phyloP scores from a whole-genome alignment of 2,888 invertebrate species.

The Volucella inanis region DNA sequence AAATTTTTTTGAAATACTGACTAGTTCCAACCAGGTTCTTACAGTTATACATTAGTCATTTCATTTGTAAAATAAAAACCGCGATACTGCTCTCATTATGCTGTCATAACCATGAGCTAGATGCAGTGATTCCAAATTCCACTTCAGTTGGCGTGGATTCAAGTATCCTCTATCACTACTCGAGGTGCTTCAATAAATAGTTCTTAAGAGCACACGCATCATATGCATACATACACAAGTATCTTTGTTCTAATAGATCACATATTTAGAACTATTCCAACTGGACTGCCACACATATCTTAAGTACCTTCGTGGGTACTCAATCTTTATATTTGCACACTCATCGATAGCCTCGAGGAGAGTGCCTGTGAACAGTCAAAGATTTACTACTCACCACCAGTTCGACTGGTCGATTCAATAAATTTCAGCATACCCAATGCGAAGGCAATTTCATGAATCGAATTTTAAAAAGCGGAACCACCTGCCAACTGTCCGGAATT shows the following conservation, averaged over 20 bases:
- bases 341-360: slow-evolving; percentile 47
- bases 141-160: slow-evolving; percentile 7
- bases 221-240: not conserved
- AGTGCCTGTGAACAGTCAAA: slow-evolving; percentile 36
- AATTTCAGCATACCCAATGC: slow-evolving; percentile 9
- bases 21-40: too few relatives aligned
- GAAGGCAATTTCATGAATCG: not conserved
- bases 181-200: not conserved
- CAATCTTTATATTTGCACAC: slow-evolving; percentile 55
- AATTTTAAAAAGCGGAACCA: slow-evolving; percentile 46
- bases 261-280: slow-evolving; percentile 35
- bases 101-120: not conserved
- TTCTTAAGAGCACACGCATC: slow-evolving; percentile 24
- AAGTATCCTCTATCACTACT: slow-evolving; percentile 36
- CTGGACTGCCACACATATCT: slow-evolving; percentile 1
- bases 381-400: slow-evolving; percentile 28
- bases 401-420: slow-evolving; percentile 26
- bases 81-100: slow-evolving; percentile 1
- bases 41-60: not conserved
- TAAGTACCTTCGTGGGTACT: slow-evolving; percentile 60
- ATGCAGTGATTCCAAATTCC: slow-evolving; percentile 1
- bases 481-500: slow-evolving; percentile 43
- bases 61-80: not conserved
- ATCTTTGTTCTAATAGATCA: slow-evolving; percentile 3
- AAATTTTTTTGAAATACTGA: too few relatives aligned